These are phyloP conservation scores for Gymnoscopelus braueri DNA, from an alignment of 2,797 vertebrate genomes.

Conservation along the genomic window DNA sequence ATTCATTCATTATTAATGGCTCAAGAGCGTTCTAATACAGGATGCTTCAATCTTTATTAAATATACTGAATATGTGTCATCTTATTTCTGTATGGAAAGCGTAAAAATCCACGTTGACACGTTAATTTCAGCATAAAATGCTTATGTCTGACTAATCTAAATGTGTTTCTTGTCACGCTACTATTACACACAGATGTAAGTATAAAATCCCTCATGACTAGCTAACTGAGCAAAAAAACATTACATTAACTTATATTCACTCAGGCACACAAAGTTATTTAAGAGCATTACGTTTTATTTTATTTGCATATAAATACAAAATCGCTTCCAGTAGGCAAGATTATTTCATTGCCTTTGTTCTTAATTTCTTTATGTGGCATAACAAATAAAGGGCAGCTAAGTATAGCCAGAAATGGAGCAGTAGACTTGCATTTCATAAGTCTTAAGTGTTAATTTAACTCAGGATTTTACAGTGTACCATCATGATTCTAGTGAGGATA, in stretches of 20 bases:
- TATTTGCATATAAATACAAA: not conserved
- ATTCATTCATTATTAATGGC: slow-evolving; percentile 58
- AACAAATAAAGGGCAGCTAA: slow-evolving; percentile 28
- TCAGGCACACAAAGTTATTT: slow-evolving; percentile 29
- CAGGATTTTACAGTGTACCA: too few species aligned
- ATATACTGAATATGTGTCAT: slow-evolving; percentile 32
- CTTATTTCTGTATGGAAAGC: slow-evolving; percentile 38
- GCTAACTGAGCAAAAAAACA: slow-evolving; percentile 40
- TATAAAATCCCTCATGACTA: slow-evolving; percentile 47
- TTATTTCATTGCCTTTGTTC: slow-evolving; percentile 33
- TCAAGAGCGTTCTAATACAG: slow-evolving; percentile 50
- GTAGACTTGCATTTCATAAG: slow-evolving; percentile 5
- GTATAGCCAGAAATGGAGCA: slow-evolving; percentile 12
- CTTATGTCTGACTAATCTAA: slow-evolving; percentile 41
- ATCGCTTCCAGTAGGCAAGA: slow-evolving; percentile 33
- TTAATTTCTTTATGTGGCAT: slow-evolving; percentile 28
- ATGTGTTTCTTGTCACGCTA: slow-evolving; percentile 47
- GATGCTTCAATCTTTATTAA: slow-evolving; percentile 46
- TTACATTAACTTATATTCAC: slow-evolving; percentile 39
- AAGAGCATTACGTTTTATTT: slow-evolving; percentile 49
- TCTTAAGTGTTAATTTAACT: slow-evolving; percentile 1
- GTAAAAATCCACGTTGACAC: slow-evolving; percentile 23
- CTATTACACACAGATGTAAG: slow-evolving; percentile 30
- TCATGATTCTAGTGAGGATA: too few species aligned
- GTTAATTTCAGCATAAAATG: slow-evolving; percentile 49